Conservation (phyloP, 2,113 vertebrate genomes). For the Hylia prasina region DNA sequence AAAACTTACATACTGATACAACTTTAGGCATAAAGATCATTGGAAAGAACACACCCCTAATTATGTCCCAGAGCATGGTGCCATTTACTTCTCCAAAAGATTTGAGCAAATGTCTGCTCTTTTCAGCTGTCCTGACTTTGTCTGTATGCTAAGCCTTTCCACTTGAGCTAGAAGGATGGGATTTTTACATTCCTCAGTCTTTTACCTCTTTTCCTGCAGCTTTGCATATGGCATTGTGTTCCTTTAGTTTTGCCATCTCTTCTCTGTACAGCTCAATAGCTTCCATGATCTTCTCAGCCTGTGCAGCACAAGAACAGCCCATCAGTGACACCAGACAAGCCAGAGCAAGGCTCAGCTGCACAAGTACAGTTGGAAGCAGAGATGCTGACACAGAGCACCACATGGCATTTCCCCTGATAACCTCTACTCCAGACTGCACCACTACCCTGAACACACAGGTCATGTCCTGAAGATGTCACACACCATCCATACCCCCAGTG, state of each 20-base stretch:
- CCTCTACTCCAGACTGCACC: not conserved
- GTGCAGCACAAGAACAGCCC: not conserved
- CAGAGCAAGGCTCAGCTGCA: not conserved
- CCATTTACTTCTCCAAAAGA: not conserved
- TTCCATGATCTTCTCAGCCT: conserved; percentile 97
- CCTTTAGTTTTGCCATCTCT: conserved; percentile 83
- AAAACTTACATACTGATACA: not conserved
- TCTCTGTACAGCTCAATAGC: conserved; percentile 88
- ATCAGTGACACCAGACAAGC: not conserved
- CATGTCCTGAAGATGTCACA: not conserved
- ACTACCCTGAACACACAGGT: not conserved
- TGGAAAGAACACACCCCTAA: not conserved
- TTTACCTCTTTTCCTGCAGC: conserved; percentile 87
- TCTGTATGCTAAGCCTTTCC: not conserved
- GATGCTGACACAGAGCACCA: not conserved
- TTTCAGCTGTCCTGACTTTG: not conserved
- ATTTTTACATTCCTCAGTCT: not conserved
- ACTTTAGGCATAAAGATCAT: not conserved
- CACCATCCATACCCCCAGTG: not conserved
- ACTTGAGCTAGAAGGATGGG: not conserved
- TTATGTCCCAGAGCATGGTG: not conserved
- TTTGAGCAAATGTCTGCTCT: not conserved
- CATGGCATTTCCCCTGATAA: not conserved
- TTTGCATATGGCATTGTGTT: conserved; percentile 82
- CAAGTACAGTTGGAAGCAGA: not conserved